Evolutionary conservation across 1,140 invertebrate species (phyloP).

Genomic region (Drosophila saltans): DNA sequence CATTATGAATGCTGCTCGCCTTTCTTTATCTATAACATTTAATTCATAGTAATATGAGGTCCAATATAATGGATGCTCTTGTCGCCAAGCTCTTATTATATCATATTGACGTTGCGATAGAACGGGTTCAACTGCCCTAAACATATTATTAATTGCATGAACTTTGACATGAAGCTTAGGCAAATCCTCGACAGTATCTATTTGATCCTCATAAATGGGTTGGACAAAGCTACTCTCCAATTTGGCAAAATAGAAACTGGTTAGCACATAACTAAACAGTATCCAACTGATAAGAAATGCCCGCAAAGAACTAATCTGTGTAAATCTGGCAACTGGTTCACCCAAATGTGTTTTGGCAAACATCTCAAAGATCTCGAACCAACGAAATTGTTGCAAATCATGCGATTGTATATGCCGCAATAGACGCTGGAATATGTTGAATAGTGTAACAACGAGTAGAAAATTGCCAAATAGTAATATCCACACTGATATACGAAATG

Average conservation of each 20-base stretch:
- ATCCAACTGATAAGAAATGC: conserved; percentile 70
- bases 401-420: conserved; percentile 15
- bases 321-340: conserved; percentile 58
- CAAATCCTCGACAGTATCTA: conserved; percentile 58
- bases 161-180: conserved; percentile 31
- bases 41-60: conserved; percentile 44
- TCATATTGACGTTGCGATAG: conserved; percentile 46
- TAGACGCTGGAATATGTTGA: conserved; percentile 43
- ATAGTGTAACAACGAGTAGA: conserved; percentile 36
- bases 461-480: conserved; percentile 53
- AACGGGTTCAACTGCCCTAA: conserved; percentile 43
- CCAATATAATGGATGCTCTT: conserved; percentile 23
- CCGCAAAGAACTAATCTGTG: conserved; percentile 61
- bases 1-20: conserved; percentile 57
- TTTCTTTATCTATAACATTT: conserved; percentile 17
- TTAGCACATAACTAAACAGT: conserved; percentile 72
- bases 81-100: not conserved
- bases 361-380: conserved; percentile 68
- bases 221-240: conserved; percentile 73
- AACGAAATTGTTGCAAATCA: conserved; percentile 29
- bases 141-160: conserved; percentile 57
- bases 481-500: conserved; percentile 65
- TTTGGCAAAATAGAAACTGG: conserved; percentile 74
- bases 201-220: conserved; percentile 57
- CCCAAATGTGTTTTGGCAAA: conserved; percentile 69